Percentiles rank a stretch among this genome's conserved stretches.
phyloP scores from a whole-genome alignment of 2,797 vertebrate genomes.

The Mus minutoides region DNA sequence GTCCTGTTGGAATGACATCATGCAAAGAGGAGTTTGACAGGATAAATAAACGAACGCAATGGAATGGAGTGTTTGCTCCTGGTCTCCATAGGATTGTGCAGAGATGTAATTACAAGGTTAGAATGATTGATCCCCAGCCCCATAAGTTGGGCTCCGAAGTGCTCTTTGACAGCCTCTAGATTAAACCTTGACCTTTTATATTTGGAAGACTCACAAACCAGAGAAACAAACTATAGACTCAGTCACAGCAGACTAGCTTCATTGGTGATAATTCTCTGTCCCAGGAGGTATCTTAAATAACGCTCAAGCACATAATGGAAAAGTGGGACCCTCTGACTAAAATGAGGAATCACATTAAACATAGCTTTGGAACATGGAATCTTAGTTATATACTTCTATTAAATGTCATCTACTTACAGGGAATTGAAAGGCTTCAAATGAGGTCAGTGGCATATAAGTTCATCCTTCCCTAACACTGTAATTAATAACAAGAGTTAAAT shows the following conservation, averaged over 20 bases:
- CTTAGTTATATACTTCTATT: background rate
- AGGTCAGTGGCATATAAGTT: background rate
- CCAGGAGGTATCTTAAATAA: background rate
- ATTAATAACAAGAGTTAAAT: background rate
- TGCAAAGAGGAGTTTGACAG: background rate
- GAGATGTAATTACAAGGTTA: background rate
- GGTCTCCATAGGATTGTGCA: background rate
- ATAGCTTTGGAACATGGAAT: background rate
- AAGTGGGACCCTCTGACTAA: background rate
- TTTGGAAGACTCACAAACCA: background rate
- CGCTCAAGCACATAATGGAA: background rate
- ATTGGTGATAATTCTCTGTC: background rate
- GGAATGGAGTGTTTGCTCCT: background rate
- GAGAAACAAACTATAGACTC: background rate
- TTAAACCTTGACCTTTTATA: background rate
- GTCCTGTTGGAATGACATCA: background rate
- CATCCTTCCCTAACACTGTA: background rate
- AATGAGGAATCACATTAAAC: background rate
- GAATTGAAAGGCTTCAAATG: background rate
- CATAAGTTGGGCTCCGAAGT: background rate
- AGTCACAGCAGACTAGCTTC: background rate
- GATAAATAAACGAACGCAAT: background rate
- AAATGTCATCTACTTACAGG: background rate
- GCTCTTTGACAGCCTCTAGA: background rate
- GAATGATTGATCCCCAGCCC: background rate